These are phyloP conservation scores for Acanthosepion esculentum DNA, from an alignment of 2,888 invertebrate species.

Conservation along the genomic window DNA sequence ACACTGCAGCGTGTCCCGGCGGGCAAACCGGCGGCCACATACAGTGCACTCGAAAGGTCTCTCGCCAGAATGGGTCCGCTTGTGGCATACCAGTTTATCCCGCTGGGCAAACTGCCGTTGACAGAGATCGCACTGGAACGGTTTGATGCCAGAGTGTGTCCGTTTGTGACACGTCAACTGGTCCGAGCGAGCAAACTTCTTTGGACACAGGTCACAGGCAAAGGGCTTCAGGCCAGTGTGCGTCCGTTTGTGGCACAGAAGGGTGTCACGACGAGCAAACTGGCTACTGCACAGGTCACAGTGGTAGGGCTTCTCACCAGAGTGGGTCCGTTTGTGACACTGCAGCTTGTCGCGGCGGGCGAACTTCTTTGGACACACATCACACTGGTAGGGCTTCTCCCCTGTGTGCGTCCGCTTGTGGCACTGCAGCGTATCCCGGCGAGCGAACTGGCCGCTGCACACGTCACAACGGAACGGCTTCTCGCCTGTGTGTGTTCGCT, in stretches of 20 bases:
- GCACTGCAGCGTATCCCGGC: conserved; percentile 41
- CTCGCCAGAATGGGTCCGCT: conserved; percentile 44
- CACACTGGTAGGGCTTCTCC: conserved; percentile 33
- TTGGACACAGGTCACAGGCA: conserved; percentile 42
- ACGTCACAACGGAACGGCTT: conserved; percentile 40
- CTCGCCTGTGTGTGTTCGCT: conserved; percentile 39
- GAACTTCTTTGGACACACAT: conserved; percentile 43
- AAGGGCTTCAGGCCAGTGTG: conserved; percentile 41
- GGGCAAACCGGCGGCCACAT: conserved; percentile 47
- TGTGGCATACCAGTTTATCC: conserved; percentile 46
- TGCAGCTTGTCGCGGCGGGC: conserved; percentile 45
- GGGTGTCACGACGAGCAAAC: conserved; percentile 41
- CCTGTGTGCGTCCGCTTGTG: conserved; percentile 36
- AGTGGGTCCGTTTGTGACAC: conserved; percentile 45
- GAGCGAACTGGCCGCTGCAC: conserved; percentile 42
- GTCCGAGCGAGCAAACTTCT: conserved; percentile 40
- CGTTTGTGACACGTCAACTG: conserved; percentile 39
- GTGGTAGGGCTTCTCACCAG: conserved; percentile 44
- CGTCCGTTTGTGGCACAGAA: conserved; percentile 35
- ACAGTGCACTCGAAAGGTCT: conserved; percentile 40
- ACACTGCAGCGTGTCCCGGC: conserved; percentile 47
- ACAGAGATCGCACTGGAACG: conserved; percentile 41
- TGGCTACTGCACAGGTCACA: conserved; percentile 42
- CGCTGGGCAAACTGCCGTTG: conserved; percentile 46
- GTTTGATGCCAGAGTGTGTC: conserved; percentile 46